These are phyloP conservation scores for Coelopa pilipes DNA, from an alignment of 2,888 invertebrate species.

Conservation along the genomic window DNA sequence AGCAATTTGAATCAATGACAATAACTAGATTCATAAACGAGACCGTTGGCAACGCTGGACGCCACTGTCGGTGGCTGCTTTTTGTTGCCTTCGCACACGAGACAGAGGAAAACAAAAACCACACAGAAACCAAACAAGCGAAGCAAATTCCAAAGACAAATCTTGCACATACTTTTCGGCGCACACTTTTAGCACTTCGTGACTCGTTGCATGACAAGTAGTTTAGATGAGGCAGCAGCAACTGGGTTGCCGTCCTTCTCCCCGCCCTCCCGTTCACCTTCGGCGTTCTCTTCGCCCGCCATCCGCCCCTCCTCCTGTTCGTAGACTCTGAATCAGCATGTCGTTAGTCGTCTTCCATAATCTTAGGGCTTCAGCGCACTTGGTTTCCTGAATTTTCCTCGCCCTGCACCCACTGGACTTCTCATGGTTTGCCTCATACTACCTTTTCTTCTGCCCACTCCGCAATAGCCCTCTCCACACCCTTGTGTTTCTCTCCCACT, in stretches of 20 bases:
- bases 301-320: too few species aligned
- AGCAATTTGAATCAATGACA: constrained; percentile 18
- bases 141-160: neutral
- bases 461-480: too few species aligned
- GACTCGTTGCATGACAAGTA: neutral
- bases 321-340: too few species aligned
- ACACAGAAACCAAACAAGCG: neutral
- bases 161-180: constrained; percentile 23
- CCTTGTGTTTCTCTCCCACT: too few species aligned
- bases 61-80: neutral
- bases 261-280: neutral
- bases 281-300: too few species aligned
- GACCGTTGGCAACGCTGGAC: neutral
- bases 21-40: constrained; percentile 15
- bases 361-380: neutral
- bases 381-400: neutral
- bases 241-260: neutral
- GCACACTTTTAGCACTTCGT: neutral
- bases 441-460: too few species aligned
- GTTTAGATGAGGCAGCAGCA: neutral
- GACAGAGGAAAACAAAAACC: too few species aligned
- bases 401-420: too few species aligned
- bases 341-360: constrained; percentile 7
- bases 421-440: too few species aligned
- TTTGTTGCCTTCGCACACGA: neutral